Evolutionary conservation across 2,888 invertebrate species (phyloP).

Genomic region (Neocrepidodera transversa): DNA sequence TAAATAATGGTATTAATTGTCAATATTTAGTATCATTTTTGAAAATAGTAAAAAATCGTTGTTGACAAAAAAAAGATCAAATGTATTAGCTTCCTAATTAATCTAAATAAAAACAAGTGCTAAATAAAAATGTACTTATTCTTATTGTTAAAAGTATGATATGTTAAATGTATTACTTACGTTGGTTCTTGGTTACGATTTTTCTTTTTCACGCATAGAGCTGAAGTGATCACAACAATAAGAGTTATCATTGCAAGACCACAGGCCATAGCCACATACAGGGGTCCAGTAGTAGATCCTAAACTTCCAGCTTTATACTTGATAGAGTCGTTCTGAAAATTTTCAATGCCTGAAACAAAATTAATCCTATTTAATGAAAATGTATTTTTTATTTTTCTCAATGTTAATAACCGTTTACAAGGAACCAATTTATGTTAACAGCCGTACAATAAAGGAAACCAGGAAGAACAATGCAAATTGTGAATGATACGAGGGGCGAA

Average conservation of each 20-base stretch:
- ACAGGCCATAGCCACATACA: conserved; percentile 84
- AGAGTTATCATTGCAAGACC: conserved; percentile 75
- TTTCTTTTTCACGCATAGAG: conserved; percentile 72
- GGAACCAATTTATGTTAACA: conserved; percentile 17
- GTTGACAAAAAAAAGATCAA: too few species aligned
- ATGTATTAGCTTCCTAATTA: too few species aligned
- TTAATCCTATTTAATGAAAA: conserved; percentile 39
- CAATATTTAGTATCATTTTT: too few species aligned
- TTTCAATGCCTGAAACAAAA: conserved; percentile 50
- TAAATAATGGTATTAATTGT: too few species aligned
- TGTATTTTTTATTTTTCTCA: conserved; percentile 27
- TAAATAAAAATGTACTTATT: too few species aligned
- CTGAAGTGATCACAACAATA: conserved; percentile 73
- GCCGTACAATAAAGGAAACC: conserved; percentile 12
- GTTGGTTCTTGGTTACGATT: conserved; percentile 73
- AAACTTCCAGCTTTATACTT: conserved; percentile 72
- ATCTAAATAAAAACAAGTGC: too few species aligned
- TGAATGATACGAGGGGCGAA: neutral
- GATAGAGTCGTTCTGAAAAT: conserved; percentile 75
- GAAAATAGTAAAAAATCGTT: too few species aligned
- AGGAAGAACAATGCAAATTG: neutral
- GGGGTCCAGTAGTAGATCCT: conserved; percentile 70
- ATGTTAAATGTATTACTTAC: conserved; percentile 63
- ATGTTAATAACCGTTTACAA: conserved; percentile 40
- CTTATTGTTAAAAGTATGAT: too few species aligned